phyloP scores from a whole-genome alignment of 92 coral and sea anemone species.

The Montipora capitata region DNA sequence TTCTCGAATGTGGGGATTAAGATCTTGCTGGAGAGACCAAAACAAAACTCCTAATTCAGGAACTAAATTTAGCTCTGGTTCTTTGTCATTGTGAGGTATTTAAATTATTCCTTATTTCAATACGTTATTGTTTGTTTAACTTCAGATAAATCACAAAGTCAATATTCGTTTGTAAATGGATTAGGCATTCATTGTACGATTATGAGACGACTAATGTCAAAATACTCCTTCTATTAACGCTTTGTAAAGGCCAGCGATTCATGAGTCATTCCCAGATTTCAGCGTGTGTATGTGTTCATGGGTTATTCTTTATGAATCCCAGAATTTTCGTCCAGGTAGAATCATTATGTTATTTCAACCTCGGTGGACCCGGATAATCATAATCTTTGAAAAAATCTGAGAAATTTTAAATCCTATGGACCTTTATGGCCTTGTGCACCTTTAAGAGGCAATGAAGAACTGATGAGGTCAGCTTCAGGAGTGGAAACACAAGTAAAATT shows the following conservation, averaged over 20 bases:
- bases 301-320: too few species aligned
- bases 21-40: not conserved
- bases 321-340: too few species aligned
- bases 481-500: too few species aligned
- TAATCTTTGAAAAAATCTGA: not conserved
- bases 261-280: not conserved
- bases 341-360: too few species aligned
- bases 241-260: not conserved
- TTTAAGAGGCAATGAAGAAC: too few species aligned
- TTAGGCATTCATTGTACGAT: not conserved
- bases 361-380: not conserved
- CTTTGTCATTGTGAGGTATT: not conserved
- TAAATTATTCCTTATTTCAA: not conserved
- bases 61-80: not conserved
- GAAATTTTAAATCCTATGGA: not conserved
- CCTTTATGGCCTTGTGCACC: too few species aligned
- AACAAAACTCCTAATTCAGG: not conserved
- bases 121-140: conserved; percentile 18
- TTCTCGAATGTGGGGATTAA: not conserved
- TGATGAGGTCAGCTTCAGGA: too few species aligned
- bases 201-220: not conserved
- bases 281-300: not conserved
- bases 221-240: not conserved
- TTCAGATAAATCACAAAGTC: not conserved
- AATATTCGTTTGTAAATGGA: conserved; percentile 17